Conservation (phyloP, 2,888 invertebrate genomes). For the Poecilobothrus nobilitatus region DNA sequence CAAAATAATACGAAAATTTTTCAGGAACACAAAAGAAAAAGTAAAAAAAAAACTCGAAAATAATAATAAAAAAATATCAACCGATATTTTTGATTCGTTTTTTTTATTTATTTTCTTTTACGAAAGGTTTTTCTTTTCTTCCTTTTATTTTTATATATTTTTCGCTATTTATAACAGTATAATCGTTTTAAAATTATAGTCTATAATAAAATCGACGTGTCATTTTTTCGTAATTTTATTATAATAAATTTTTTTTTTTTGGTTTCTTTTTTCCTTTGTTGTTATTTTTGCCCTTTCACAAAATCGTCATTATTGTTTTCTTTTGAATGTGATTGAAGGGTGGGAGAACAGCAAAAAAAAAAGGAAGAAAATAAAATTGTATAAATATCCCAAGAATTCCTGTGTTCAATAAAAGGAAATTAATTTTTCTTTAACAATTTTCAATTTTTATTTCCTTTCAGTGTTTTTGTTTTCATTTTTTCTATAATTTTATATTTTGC, state of each 20-base stretch:
- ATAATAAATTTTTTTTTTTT: not conserved
- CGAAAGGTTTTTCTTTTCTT: not conserved
- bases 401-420: conserved; percentile 2
- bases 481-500: too few relatives aligned
- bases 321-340: too few relatives aligned
- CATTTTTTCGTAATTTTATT: not conserved
- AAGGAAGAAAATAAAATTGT: not conserved
- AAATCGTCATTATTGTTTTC: not conserved
- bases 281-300: too few relatives aligned
- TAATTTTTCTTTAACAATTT: not conserved
- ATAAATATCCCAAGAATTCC: not conserved
- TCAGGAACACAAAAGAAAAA: not conserved
- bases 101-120: too few relatives aligned
- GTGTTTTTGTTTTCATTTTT: too few relatives aligned
- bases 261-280: not conserved
- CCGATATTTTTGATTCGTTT: too few relatives aligned
- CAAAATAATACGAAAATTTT: not conserved
- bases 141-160: not conserved
- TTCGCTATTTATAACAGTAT: not conserved
- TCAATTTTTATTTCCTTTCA: not conserved
- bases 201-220: not conserved
- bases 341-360: not conserved
- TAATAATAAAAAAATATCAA: too few relatives aligned
- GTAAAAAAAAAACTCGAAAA: too few relatives aligned
- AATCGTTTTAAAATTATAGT: not conserved